These are phyloP conservation scores for Herpetotheres cachinnans DNA, from an alignment of 2,113 vertebrate species.

Conservation along the genomic window DNA sequence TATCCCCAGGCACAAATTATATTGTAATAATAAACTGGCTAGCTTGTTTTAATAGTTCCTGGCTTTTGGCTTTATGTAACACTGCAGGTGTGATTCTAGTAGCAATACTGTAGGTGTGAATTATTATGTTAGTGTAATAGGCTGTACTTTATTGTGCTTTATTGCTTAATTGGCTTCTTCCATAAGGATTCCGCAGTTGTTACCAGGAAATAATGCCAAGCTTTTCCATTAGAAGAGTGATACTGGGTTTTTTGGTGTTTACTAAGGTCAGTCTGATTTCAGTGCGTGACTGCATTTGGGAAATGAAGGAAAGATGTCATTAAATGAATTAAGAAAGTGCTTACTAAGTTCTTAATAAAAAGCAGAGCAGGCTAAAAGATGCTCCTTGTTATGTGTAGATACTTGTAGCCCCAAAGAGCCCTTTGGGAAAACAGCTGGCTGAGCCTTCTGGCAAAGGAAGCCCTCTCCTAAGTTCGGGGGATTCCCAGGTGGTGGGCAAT, in stretches of 20 bases:
- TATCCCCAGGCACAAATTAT: constrained; percentile 38
- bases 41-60: constrained; percentile 41
- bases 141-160: constrained; percentile 15
- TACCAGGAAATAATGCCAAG: background rate
- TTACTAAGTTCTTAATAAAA: constrained; percentile 4
- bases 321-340: constrained; percentile 13
- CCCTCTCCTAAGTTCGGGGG: background rate
- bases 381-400: background rate
- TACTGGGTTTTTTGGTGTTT: background rate
- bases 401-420: background rate
- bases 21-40: constrained; percentile 43
- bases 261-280: background rate
- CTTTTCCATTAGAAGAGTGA: background rate
- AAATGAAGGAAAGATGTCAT: background rate
- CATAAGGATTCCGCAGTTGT: constrained; percentile 15
- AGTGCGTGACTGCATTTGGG: background rate
- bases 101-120: constrained; percentile 39
- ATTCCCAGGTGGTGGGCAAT: constrained; percentile 33
- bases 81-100: constrained; percentile 42
- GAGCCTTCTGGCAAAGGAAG: constrained; percentile 28
- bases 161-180: constrained; percentile 35
- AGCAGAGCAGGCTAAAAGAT: constrained; percentile 20
- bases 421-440: constrained; percentile 50
- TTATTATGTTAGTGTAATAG: constrained; percentile 33
- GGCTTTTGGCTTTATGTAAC: constrained; percentile 43